Evolutionary conservation across 1,140 invertebrate species (phyloP).

Genomic region (Pentalonia nigronervosa): DNA sequence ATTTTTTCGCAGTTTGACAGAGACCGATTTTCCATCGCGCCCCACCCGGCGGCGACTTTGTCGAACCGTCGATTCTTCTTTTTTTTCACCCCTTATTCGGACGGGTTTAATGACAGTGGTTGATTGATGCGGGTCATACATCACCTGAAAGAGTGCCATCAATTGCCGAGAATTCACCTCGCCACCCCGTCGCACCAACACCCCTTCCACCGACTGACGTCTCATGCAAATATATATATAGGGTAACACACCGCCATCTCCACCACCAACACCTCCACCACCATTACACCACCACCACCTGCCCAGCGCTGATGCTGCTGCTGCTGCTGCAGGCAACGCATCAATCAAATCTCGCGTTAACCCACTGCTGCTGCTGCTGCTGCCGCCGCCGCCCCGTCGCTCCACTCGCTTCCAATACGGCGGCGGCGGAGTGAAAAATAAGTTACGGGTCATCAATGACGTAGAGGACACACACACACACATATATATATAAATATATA

Average conservation of each 20-base stretch:
- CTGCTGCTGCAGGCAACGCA: conserved; percentile 4
- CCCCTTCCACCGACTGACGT: neutral
- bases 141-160: conserved; percentile 58
- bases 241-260: neutral
- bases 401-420: neutral
- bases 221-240: conserved; percentile 37
- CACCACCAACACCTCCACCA: neutral
- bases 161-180: conserved; percentile 43
- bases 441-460: conserved; percentile 56
- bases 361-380: neutral
- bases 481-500: neutral
- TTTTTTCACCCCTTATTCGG: conserved; percentile 27
- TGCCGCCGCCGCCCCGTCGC: neutral
- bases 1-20: conserved; percentile 25
- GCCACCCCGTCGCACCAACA: neutral
- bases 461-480: neutral
- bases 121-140: conserved; percentile 57
- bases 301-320: neutral
- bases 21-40: conserved; percentile 10
- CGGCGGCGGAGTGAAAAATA: conserved; percentile 16
- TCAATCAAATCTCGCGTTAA: conserved; percentile 39
- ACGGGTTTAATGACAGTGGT: conserved; percentile 49
- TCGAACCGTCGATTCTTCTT: conserved; percentile 26
- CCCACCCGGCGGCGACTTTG: neutral
- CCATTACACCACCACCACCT: neutral